Evolutionary conservation across 2,888 invertebrate species (phyloP), one percentile per base, ranked within the genome.

Genomic region (Seira musarum): DNA sequence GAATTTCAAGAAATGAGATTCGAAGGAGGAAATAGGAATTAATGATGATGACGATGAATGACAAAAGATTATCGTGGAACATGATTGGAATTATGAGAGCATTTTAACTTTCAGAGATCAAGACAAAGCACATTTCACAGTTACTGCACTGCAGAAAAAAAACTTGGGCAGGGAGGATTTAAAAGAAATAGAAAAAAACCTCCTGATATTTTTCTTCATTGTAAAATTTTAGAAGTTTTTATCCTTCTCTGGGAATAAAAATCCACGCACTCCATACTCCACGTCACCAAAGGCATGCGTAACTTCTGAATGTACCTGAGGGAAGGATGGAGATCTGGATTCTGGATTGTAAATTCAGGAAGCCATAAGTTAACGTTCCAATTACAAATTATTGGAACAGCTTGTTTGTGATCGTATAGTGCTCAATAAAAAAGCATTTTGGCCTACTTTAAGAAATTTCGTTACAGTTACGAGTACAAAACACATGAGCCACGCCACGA

Each of bases 31-130:
- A 49, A n/a, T n/a, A n/a, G 15, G 17, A 49, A 49, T 49, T 49
- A 49, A 49, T 49, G 49, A 49, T 49, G 49, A 49, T 49, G 49
- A 49, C 49, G 17, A 49, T 49, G n/a, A 40, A 40, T 40, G 49
- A 49, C 17, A n/a, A 49, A 49, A n/a, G 49, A 49, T 49, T 49
- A 49, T 49, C 49, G 3, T 49, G 49, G 49, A 13, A 49, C 49
- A 49, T 49, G 49, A 49, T 49, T 49, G 49, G 49, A 49, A 49
- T 49, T n/a, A 49, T 8, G 49, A n/a, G 49, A 49, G 49, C 3
- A 15, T 13, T 49, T 30, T 30, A n/a, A n/a, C 8, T 30, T 30
- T 30, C 30, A 30, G 30, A 30, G 30, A 30, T 30, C 30, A 30
- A 30, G 30, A 30, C 30, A 30, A 30, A 30, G 30, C 8, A 30